phyloP scores from a whole-genome alignment of 2,888 invertebrate species.

The Strigamia crassipes region DNA sequence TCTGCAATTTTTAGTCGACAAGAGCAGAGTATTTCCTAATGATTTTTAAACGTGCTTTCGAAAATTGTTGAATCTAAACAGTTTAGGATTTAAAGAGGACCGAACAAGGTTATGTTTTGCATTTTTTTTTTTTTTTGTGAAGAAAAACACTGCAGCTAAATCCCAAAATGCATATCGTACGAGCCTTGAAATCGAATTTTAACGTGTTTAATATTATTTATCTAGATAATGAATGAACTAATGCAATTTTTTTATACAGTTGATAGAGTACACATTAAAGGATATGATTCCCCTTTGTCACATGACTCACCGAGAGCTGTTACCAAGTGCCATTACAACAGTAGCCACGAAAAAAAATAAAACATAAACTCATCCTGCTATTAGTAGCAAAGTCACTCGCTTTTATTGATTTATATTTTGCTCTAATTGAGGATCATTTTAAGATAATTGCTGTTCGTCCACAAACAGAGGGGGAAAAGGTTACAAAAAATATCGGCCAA shows the following conservation, averaged over 20 bases:
- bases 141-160: too few relatives aligned
- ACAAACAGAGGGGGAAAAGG: constrained; percentile 19
- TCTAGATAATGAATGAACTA: constrained; percentile 13
- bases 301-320: constrained; percentile 31
- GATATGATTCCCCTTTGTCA: constrained; percentile 25
- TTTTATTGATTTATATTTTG: constrained; percentile 36
- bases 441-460: constrained; percentile 33
- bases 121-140: too few relatives aligned
- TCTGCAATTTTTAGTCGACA: too few relatives aligned
- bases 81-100: too few relatives aligned
- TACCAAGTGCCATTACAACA: constrained; percentile 35
- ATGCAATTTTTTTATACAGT: constrained; percentile 26
- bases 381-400: constrained; percentile 38
- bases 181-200: neutral
- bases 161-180: too few relatives aligned
- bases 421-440: constrained; percentile 40
- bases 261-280: constrained; percentile 11
- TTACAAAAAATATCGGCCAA: neutral
- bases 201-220: neutral
- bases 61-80: too few relatives aligned
- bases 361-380: constrained; percentile 35
- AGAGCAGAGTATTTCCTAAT: too few relatives aligned
- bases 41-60: too few relatives aligned
- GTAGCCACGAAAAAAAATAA: neutral
- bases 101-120: too few relatives aligned